These are phyloP conservation scores for Chouioia cunea DNA, from an alignment of 2,888 invertebrate species.

Conservation along the genomic window DNA sequence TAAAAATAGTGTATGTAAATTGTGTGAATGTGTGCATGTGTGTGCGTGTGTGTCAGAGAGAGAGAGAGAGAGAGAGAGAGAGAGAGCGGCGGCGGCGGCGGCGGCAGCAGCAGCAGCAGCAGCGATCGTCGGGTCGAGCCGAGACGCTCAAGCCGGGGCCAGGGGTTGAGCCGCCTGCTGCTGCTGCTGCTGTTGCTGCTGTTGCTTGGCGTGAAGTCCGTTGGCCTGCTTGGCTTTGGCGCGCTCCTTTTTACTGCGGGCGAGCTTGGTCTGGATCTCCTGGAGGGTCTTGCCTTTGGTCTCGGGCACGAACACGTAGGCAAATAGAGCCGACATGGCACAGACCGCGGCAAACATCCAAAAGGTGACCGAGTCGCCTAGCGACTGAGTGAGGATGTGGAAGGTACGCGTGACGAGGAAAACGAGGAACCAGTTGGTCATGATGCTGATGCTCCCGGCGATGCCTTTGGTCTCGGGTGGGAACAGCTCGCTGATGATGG, in stretches of 20 bases:
- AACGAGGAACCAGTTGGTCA: conserved; percentile 67
- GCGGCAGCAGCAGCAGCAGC: background rate
- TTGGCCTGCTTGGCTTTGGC: no score
- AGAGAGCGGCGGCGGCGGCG: background rate
- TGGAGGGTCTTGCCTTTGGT: conserved; percentile 66
- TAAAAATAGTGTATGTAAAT: no score
- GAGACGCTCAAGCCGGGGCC: conserved; percentile 21
- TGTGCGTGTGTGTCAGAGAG: no score
- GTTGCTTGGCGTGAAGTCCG: no score
- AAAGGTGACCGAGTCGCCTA: conserved; percentile 60
- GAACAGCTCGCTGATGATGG: conserved; percentile 70
- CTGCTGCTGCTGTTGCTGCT: no score
- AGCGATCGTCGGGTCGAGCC: background rate
- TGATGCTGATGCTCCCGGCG: conserved; percentile 66
- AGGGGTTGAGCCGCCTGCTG: conserved; percentile 24
- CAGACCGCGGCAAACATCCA: conserved; percentile 61
- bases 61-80: no score
- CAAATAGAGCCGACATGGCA: conserved; percentile 58
- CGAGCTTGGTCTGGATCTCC: conserved; percentile 62
- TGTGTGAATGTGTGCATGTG: no score
- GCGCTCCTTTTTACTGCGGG: conserved; percentile 2
- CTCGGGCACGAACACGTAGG: conserved; percentile 63
- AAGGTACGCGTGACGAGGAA: conserved; percentile 65
- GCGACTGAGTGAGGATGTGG: conserved; percentile 53
- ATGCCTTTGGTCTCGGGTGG: conserved; percentile 68